Evolutionary conservation across 1,140 invertebrate species (phyloP).

Genomic region (Brachionus asplanchnoidis): DNA sequence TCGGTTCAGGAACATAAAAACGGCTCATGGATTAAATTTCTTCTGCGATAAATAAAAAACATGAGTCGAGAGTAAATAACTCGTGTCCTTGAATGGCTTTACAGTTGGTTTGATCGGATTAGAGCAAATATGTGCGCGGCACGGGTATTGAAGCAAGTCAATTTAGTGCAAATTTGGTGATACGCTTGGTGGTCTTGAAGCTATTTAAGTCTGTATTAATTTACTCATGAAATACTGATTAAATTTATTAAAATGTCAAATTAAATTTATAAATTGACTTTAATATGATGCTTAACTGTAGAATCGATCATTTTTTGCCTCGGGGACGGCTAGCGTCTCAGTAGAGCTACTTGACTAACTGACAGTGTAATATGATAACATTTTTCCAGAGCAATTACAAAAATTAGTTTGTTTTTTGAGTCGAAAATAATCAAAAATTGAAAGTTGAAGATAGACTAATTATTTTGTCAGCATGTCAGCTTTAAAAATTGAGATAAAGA

Average conservation of each 20-base stretch:
- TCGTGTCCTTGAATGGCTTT: background rate
- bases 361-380: conserved; percentile 19
- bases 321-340: background rate
- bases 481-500: background rate
- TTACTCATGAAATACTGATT: background rate
- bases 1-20: background rate
- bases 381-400: background rate
- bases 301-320: background rate
- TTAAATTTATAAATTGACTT: background rate
- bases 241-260: background rate
- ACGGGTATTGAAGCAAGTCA: background rate
- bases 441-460: background rate
- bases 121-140: too few relatives aligned
- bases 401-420: background rate
- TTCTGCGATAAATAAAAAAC: background rate
- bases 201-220: background rate
- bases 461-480: background rate
- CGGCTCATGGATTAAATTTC: conserved; percentile 2
- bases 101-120: background rate
- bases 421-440: background rate
- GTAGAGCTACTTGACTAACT: background rate
- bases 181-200: background rate
- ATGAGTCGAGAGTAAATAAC: background rate
- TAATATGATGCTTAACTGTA: background rate
- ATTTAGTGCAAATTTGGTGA: conserved; percentile 8